A percentile compares a stretch with the other conserved stretches of the same genome.
These are phyloP conservation scores for Nemotelus nigrinus DNA, from an alignment of 2,888 invertebrate species.

Conservation along the genomic window DNA sequence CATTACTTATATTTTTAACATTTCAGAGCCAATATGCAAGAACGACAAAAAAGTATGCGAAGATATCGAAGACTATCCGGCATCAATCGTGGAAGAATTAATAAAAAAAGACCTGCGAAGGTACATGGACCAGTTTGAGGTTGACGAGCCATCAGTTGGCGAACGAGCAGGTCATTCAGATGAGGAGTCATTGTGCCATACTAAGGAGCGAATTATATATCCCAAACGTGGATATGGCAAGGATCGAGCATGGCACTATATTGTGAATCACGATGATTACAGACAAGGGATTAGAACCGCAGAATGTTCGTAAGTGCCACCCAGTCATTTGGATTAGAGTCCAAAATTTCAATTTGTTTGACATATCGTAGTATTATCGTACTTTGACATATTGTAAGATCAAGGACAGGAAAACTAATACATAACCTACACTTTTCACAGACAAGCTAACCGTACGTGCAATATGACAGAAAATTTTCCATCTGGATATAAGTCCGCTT, in stretches of 20 bases:
- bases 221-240: conserved; percentile 70
- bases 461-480: conserved; percentile 64
- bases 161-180: conserved; percentile 64
- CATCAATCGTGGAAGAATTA: conserved; percentile 58
- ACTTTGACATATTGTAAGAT: too few species aligned
- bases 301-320: conserved; percentile 65
- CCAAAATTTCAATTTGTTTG: too few species aligned
- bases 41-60: conserved; percentile 62
- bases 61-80: conserved; percentile 65
- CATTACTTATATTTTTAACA: too few species aligned
- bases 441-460: neutral
- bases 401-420: too few species aligned
- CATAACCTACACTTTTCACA: too few species aligned
- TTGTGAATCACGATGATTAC: conserved; percentile 71
- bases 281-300: conserved; percentile 76
- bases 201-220: conserved; percentile 63
- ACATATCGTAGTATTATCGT: too few species aligned
- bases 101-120: conserved; percentile 54
- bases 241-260: conserved; percentile 71
- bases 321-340: too few species aligned
- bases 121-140: conserved; percentile 60
- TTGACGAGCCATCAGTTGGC: conserved; percentile 63
- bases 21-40: neutral
- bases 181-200: conserved; percentile 62
- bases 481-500: conserved; percentile 65